phyloP scores from a whole-genome alignment of 1,140 invertebrate genomes.

The Papilio polyxenes region DNA sequence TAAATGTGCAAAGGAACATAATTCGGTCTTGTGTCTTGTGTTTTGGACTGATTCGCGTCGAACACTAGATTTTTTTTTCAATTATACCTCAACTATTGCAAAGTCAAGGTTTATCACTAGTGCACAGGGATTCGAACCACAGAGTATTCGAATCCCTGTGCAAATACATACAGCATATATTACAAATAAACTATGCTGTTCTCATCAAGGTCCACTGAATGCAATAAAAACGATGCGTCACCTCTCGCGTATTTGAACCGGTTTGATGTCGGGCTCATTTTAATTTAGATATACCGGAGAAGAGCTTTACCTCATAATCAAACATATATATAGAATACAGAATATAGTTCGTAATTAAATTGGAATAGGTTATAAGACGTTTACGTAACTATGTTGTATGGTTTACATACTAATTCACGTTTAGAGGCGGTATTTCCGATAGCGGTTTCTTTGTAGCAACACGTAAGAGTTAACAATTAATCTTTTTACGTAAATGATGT shows the following conservation, averaged over 20 bases:
- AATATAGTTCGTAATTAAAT: neutral
- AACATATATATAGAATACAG: neutral
- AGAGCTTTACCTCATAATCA: neutral
- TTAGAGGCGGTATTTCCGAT: neutral
- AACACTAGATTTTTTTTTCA: no score
- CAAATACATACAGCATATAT: neutral
- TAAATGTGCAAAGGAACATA: no score
- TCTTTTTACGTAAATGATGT: constrained; percentile 1
- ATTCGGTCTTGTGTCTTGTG: no score
- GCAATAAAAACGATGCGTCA: constrained; percentile 22
- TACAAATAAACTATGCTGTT: neutral
- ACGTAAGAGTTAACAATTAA: constrained; percentile 17
- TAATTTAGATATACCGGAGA: constrained; percentile 18
- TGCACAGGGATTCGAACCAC: neutral
- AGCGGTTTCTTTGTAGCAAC: constrained; percentile 30
- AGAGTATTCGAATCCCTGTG: no score
- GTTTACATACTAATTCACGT: constrained; percentile 11
- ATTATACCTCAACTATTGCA: neutral
- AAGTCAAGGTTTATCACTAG: neutral
- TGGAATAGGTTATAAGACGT: neutral
- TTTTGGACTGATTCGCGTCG: no score
- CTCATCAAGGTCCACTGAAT: constrained; percentile 11
- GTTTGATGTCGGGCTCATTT: neutral
- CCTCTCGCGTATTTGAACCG: constrained; percentile 1
- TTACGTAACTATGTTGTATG: neutral